A percentile compares a stretch with the other conserved stretches of the same genome.
These are phyloP conservation scores for Bombus turneri DNA, from an alignment of 1,140 invertebrate species.

Conservation along the genomic window DNA sequence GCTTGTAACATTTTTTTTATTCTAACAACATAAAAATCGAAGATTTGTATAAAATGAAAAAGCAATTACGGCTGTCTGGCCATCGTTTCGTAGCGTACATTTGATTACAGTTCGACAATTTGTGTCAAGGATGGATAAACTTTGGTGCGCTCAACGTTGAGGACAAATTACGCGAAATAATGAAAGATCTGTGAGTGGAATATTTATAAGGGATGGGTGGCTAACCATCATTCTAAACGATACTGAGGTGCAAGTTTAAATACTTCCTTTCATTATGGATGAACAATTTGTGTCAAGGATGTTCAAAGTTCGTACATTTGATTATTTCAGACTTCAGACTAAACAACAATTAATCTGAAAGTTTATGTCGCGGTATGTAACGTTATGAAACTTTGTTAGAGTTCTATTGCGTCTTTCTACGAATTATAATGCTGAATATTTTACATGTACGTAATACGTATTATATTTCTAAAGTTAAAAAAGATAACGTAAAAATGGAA, in stretches of 20 bases:
- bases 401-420: neutral
- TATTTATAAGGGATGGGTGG: constrained; percentile 14
- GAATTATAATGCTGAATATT: neutral
- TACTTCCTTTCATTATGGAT: constrained; percentile 19
- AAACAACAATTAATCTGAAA: constrained; percentile 1
- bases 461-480: neutral
- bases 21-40: neutral
- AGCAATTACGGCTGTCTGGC: neutral
- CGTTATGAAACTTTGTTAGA: neutral
- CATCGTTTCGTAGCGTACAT: neutral
- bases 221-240: constrained; percentile 1
- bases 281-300: constrained; percentile 39
- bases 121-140: constrained; percentile 64
- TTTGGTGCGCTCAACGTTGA: constrained; percentile 28
- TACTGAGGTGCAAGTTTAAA: constrained; percentile 5
- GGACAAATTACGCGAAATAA: constrained; percentile 38
- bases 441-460: neutral
- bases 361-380: neutral
- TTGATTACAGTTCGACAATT: constrained; percentile 50
- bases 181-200: constrained; percentile 28
- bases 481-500: neutral
- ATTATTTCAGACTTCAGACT: neutral
- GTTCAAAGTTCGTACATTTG: constrained; percentile 1
- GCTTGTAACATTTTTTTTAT: neutral
- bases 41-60: neutral